phyloP scores from a whole-genome alignment of 2,888 invertebrate species.

The Slavum lentiscoides region DNA sequence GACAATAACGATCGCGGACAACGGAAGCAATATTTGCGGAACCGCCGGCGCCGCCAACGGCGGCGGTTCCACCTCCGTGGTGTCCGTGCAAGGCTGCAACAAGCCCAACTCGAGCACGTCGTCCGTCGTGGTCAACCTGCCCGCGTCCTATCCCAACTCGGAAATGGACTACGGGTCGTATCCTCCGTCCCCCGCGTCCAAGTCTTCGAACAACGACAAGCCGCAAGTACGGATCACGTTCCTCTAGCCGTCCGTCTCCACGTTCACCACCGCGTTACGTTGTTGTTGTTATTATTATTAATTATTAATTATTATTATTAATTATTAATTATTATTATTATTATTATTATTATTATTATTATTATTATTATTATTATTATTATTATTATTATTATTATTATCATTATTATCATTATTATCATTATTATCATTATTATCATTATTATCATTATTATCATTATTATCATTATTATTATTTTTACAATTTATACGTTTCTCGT shows the following conservation, averaged over 20 bases:
- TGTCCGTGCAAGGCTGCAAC: slow-evolving; percentile 52
- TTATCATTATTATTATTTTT: too few species aligned
- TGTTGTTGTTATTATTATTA: neutral
- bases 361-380: neutral
- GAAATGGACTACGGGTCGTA: slow-evolving; percentile 58
- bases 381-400: too few species aligned
- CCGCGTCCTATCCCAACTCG: slow-evolving; percentile 59
- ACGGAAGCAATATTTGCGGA: slow-evolving; percentile 50
- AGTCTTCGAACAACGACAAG: slow-evolving; percentile 57
- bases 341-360: neutral
- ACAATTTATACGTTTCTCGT: neutral
- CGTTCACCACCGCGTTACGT: neutral
- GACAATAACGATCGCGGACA: slow-evolving; percentile 24
- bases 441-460: too few species aligned
- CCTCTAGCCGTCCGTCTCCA: slow-evolving; percentile 52
- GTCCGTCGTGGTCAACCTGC: slow-evolving; percentile 59
- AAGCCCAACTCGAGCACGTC: slow-evolving; percentile 59
- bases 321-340: too few species aligned
- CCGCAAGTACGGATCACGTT: slow-evolving; percentile 59
- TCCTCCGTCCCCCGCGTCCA: slow-evolving; percentile 57
- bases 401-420: too few species aligned
- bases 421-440: neutral
- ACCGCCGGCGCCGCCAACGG: slow-evolving; percentile 15
- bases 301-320: too few species aligned
- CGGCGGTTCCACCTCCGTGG: slow-evolving; percentile 58